Base-by-base conservation (phyloP, 2,113 vertebrate species). In the Hippocampus guttulatus region DNA sequence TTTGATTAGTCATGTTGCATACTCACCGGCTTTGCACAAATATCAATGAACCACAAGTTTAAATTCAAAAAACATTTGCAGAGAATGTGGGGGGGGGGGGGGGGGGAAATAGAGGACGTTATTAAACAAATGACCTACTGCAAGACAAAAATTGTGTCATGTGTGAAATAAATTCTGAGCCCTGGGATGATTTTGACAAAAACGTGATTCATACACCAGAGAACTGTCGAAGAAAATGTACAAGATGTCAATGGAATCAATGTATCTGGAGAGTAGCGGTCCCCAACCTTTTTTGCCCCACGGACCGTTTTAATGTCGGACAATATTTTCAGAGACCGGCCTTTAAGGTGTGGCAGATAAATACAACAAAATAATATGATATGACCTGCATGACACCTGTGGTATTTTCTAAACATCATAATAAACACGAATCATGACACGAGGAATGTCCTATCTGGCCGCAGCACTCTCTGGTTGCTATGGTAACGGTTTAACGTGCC, bases 11-110 rank as follows among this genome's bases (percentile, higher is more conserved):
- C 78, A 69, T n/a, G 73, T 38, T 23, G 75, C 5, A 57, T 87
- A 91, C 91, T 91, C 84, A 92, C 91, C 89, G 90, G 91, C 90
- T 92, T 21, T 81, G 57, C 84, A 80, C 61, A 77, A n/a, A 69
- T 81, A 85, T 80, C 80, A 81, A 21, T 49, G 76, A 81, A 78
- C 60, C 70, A 68, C 72, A 75, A 76, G 69, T 74, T 75, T 71
- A 72, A 78, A 70, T 54, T 74, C 63, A 62, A 79, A 51, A 2
- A 55, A 55, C 52, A 55, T 55, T 55, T 61, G 15, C 14, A 33
- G 15, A 33, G 57, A 33, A n/a, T 47, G 65, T 67, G 54, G 64
- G 30, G 52, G 62, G 33, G 63, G 62, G 27, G 60, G 30, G 41
- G 61, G 27, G 61, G 43, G 69, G 62, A 51, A 78, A 55, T 67